These are phyloP conservation scores for Denticeps clupeoides DNA, from an alignment of 2,797 vertebrate species.

Conservation along the genomic window DNA sequence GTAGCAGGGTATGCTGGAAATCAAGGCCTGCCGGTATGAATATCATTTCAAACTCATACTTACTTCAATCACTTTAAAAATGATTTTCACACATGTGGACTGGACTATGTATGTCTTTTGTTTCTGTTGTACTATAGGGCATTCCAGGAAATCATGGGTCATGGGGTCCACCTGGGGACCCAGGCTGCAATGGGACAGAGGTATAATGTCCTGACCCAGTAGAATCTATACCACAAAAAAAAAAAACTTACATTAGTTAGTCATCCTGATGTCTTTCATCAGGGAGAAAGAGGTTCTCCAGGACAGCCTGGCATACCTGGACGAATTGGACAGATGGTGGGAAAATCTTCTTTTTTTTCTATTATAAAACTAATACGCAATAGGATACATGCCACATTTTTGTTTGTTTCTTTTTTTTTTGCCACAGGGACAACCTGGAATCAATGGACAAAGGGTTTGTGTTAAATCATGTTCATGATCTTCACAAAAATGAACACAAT, in stretches of 20 bases:
- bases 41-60: too few species aligned
- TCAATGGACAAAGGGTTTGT: slow-evolving; percentile 23
- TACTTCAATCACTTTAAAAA: too few species aligned
- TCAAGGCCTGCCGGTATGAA: too few species aligned
- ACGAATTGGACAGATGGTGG: slow-evolving; percentile 2
- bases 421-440: slow-evolving; percentile 40
- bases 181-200: slow-evolving; percentile 83
- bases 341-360: not conserved
- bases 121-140: slow-evolving; percentile 48
- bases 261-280: not conserved
- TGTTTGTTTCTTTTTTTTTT: too few species aligned
- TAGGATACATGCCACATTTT: not conserved
- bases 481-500: too few species aligned
- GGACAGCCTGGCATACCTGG: slow-evolving; percentile 16
- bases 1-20: too few species aligned
- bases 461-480: not conserved
- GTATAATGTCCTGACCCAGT: slow-evolving; percentile 48
- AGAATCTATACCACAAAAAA: too few species aligned
- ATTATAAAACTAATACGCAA: too few species aligned
- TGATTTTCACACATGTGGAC: not conserved
- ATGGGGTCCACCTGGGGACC: slow-evolving; percentile 62
- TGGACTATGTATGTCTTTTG: not conserved
- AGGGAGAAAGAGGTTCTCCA: slow-evolving; percentile 14
- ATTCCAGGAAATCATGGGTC: slow-evolving; percentile 80
- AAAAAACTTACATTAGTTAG: too few species aligned